A percentile compares a stretch with the other conserved stretches of the same genome.
These are phyloP conservation scores for Mormyrus iriodes DNA, from an alignment of 2,113 vertebrate species.

Conservation along the genomic window DNA sequence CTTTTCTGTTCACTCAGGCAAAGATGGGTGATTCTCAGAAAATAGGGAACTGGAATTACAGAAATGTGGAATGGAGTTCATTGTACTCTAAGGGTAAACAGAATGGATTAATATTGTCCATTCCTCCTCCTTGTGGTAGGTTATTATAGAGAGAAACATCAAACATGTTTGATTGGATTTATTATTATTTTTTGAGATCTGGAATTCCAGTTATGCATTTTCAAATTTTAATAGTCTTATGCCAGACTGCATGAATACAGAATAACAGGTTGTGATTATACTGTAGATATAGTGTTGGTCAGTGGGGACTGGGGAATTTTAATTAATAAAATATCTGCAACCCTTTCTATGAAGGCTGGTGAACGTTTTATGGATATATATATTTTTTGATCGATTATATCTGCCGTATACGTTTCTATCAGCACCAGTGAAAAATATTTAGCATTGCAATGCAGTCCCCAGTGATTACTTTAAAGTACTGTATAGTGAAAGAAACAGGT, in stretches of 20 bases:
- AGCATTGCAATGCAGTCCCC: neutral
- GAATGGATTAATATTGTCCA: neutral
- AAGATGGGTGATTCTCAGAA: neutral
- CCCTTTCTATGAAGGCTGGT: neutral
- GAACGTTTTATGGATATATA: neutral
- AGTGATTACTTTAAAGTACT: neutral
- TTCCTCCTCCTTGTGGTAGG: neutral
- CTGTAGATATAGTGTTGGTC: neutral
- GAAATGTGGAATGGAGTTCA: neutral
- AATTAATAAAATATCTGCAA: neutral
- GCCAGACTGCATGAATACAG: neutral
- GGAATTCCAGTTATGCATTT: neutral
- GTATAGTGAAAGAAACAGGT: neutral
- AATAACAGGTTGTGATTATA: neutral
- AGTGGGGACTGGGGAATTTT: neutral
- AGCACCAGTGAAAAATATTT: neutral
- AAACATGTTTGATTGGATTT: neutral
- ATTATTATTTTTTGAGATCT: neutral
- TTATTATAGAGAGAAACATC: neutral
- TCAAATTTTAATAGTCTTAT: neutral
- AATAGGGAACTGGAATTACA: neutral
- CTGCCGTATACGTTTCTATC: neutral
- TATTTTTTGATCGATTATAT: neutral
- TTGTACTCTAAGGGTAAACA: neutral
- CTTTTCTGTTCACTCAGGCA: neutral